Conservation (phyloP, 2,888 invertebrate species). For the Bombylius major region DNA sequence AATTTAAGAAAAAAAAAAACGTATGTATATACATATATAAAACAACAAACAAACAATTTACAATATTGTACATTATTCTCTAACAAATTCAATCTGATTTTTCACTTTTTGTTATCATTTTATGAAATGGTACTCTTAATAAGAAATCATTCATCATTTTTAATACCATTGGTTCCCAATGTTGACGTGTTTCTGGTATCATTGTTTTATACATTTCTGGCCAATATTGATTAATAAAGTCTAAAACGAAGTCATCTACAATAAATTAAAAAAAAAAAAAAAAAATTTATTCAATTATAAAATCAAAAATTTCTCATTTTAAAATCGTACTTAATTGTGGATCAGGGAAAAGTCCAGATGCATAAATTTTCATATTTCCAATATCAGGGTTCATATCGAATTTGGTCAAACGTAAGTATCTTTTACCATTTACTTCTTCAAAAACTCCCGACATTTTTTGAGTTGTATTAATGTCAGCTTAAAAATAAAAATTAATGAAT, state of each 20-base stretch:
- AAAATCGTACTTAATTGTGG: slow-evolving; percentile 50
- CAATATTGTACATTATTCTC: no score
- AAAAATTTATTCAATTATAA: neutral
- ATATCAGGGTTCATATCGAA: slow-evolving; percentile 52
- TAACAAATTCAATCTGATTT: no score
- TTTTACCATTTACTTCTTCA: slow-evolving; percentile 41
- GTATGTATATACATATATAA: no score
- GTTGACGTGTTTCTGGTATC: slow-evolving; percentile 34
- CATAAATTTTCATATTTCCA: slow-evolving; percentile 45
- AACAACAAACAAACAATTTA: no score
- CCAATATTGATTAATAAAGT: slow-evolving; percentile 47
- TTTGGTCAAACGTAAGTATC: slow-evolving; percentile 43
- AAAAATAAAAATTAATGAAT: neutral
- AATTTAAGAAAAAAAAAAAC: no score
- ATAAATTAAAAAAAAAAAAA: neutral
- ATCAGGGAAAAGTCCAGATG: slow-evolving; percentile 47
- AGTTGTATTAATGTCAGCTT: slow-evolving; percentile 45
- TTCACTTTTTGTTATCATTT: slow-evolving; percentile 7
- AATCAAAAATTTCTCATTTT: neutral
- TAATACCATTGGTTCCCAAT: slow-evolving; percentile 30
- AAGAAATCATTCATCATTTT: slow-evolving; percentile 29
- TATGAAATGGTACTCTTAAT: slow-evolving; percentile 28
- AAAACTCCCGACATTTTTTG: slow-evolving; percentile 46
- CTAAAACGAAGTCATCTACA: slow-evolving; percentile 27
- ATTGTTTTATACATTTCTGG: slow-evolving; percentile 39